Percentiles rank a stretch among this genome's conserved stretches.
These are phyloP conservation scores for Phylloscopus trochilus DNA, from an alignment of 2,113 vertebrate genomes.

Conservation along the genomic window DNA sequence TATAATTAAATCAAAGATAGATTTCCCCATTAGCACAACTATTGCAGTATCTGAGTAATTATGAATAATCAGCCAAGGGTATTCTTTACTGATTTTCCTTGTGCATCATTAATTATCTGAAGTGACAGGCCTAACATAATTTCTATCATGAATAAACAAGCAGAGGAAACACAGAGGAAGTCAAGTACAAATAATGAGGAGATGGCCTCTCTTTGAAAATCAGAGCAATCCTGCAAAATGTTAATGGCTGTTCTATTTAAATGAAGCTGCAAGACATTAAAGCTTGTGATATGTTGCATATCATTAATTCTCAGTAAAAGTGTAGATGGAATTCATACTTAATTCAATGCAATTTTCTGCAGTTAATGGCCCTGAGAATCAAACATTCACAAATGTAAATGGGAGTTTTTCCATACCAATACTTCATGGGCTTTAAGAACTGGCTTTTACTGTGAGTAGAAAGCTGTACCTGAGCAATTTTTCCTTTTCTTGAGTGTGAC, in stretches of 20 bases:
- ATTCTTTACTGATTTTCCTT: slow-evolving; percentile 21
- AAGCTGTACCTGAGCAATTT: neutral
- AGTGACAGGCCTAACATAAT: neutral
- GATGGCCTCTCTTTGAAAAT: neutral
- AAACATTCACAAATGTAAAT: neutral
- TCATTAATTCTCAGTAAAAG: neutral
- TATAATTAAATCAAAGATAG: slow-evolving; percentile 33
- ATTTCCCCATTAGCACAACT: slow-evolving; percentile 28
- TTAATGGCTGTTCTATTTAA: neutral
- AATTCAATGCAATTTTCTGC: slow-evolving; percentile 1
- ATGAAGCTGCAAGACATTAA: neutral
- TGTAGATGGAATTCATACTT: neutral
- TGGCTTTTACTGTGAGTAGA: neutral
- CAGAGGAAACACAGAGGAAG: neutral
- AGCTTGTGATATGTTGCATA: neutral
- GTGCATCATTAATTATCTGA: slow-evolving; percentile 11
- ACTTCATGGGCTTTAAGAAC: neutral
- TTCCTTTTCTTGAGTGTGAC: neutral
- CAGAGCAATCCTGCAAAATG: neutral
- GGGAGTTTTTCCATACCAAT: neutral
- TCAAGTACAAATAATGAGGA: neutral
- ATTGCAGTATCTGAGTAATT: neutral
- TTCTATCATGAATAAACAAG: slow-evolving; percentile 9
- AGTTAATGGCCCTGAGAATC: slow-evolving; percentile 16
- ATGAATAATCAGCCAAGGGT: slow-evolving; percentile 10